Evolutionary conservation across 2,888 invertebrate species (phyloP).

Genomic region (Andrena camellia): DNA sequence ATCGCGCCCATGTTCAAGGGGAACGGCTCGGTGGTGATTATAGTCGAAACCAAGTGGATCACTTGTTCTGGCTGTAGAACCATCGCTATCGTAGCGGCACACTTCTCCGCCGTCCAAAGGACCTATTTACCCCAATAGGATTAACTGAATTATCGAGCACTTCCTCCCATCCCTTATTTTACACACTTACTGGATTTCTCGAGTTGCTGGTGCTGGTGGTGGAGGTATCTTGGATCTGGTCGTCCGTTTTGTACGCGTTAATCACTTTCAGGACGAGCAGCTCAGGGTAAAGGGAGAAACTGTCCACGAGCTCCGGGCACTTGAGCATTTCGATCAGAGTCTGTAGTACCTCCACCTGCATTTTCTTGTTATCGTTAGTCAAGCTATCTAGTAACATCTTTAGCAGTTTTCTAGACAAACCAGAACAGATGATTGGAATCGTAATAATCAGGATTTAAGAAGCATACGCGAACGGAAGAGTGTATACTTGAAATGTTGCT

Average conservation of each 20-base stretch:
- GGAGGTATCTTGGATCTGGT: constrained; percentile 76
- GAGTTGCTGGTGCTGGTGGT: constrained; percentile 68
- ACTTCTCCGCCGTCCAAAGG: constrained; percentile 94
- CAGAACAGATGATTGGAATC: not conserved
- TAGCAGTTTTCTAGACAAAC: constrained; percentile 86
- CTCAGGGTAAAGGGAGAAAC: constrained; percentile 96
- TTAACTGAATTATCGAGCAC: not conserved
- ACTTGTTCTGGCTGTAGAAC: constrained; percentile 93
- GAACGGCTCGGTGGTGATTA: constrained; percentile 94
- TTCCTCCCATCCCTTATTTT: not conserved
- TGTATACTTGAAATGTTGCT: constrained; percentile 82
- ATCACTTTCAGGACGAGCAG: constrained; percentile 95
- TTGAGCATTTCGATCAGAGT: constrained; percentile 95
- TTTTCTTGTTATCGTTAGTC: constrained; percentile 87
- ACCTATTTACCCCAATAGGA: constrained; percentile 86
- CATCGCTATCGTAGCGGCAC: constrained; percentile 91
- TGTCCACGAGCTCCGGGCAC: constrained; percentile 90
- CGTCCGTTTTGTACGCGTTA: constrained; percentile 90
- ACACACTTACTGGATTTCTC: constrained; percentile 85
- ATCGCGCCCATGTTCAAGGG: constrained; percentile 96
- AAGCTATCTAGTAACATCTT: constrained; percentile 92
- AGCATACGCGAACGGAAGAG: not conserved
- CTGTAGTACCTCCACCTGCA: constrained; percentile 91
- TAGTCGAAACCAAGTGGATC: constrained; percentile 91
- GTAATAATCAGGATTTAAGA: not conserved